Conservation (phyloP, 92 coral and sea anemone species). For the Desmophyllum pertusum region DNA sequence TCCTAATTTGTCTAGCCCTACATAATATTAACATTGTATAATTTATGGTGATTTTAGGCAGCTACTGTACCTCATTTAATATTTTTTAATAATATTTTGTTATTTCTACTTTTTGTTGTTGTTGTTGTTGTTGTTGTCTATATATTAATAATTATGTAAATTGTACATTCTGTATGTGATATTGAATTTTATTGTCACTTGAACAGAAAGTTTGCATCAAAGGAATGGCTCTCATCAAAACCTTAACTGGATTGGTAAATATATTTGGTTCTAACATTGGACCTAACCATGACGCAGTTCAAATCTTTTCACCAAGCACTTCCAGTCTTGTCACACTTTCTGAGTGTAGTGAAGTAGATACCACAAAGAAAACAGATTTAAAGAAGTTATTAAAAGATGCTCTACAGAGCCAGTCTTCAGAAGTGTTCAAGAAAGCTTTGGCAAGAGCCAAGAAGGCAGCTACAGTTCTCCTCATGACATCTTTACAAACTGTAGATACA, state of each 20-base stretch:
- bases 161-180: not conserved
- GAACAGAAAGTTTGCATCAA: constrained; percentile 58
- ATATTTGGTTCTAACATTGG: constrained; percentile 49
- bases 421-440: constrained; percentile 35
- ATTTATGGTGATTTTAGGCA: no score
- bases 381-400: constrained; percentile 13
- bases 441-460: constrained; percentile 54
- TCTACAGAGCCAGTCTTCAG: constrained; percentile 19
- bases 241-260: constrained; percentile 45
- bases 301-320: constrained; percentile 59
- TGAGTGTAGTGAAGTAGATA: constrained; percentile 36
- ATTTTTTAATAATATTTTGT: no score
- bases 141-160: not conserved
- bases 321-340: constrained; percentile 54
- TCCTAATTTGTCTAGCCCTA: no score
- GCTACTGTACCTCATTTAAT: no score
- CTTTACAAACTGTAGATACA: constrained; percentile 39
- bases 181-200: not conserved
- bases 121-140: not conserved
- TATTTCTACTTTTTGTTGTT: no score
- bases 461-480: constrained; percentile 48
- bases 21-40: no score
- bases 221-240: constrained; percentile 47
- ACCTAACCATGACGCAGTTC: constrained; percentile 32
- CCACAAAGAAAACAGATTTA: not conserved